Evolutionary conservation across 2,888 invertebrate species (phyloP), one percentile per base, ranked within the genome.

Genomic region (Leptura quadrifasciata): DNA sequence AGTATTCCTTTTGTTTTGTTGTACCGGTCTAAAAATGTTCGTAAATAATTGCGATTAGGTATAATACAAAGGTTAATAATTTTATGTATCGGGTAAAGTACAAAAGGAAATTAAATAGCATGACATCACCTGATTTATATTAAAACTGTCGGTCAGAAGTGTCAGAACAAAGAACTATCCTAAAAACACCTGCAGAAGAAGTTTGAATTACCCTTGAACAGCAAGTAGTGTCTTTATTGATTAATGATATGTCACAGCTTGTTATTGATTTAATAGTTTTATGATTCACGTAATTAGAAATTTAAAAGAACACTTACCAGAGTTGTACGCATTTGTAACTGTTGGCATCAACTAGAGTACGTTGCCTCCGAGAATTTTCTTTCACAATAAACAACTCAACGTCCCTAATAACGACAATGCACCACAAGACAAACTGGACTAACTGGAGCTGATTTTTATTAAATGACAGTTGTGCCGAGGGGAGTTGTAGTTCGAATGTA

Each of bases 1-100:
- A 27, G 10, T 39, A 63, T 31, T 31, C 61, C 61, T 12, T 60
- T 60, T 61, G 61, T 31, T 60, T n/a, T 60, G 24, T 27, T 60
- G n/a, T 27, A 20, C n/a, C 60, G 24, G 24, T 20, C 21, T 21
- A 57, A 20, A 57, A 20, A 57, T 12, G 57, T 57, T 57, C 21
- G 57, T 20, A 31, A 2, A 31, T 31, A 31, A 31, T 54, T 8
- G n/a, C 15, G 18, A 18, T 18, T 18, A 54, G 18, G 17, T 17
- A 54, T 18, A 20, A 63, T 63, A 39, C 63, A 63, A 63, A 63
- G 63, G 63, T 63, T 63, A 20, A 31, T 18, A 63, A 12, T 18
- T 18, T 10, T 12, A 63, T n/a, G n/a, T 15, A 39, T 12, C 15
- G 47, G n/a, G 47, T 15, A 63, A 63, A 63, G 63, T 63, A 18